A percentile compares a stretch with the other conserved stretches of the same genome.
Conservation (phyloP, 53 echinoderm and acorn worm genomes). For the Crossaster papposus region DNA sequence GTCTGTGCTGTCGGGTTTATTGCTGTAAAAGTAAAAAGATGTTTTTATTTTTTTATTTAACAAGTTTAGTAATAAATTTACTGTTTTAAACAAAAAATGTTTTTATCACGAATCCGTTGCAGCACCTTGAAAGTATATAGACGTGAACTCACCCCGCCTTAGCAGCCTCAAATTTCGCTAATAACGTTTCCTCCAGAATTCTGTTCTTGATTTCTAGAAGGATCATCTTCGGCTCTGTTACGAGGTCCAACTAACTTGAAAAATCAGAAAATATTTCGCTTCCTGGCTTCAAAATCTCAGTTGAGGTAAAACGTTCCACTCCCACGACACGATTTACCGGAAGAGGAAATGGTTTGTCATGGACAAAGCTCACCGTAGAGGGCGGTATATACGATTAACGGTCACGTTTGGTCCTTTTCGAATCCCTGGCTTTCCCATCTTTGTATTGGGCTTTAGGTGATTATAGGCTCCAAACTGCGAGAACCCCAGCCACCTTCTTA, state of each 20-base stretch:
- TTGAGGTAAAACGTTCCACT: neutral
- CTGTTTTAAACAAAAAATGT: neutral
- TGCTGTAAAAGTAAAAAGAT: conserved; percentile 53
- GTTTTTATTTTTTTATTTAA: neutral
- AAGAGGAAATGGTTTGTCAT: conserved; percentile 57
- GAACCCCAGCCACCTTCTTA: too few species aligned
- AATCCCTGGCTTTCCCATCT: too few species aligned
- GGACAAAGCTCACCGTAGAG: conserved; percentile 19
- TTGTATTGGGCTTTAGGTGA: too few species aligned
- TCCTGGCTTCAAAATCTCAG: conserved; percentile 4
- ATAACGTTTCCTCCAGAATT: conserved; percentile 87
- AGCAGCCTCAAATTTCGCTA: conserved; percentile 75
- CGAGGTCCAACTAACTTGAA: neutral
- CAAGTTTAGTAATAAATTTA: neutral
- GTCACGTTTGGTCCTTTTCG: neutral
- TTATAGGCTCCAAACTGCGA: too few species aligned
- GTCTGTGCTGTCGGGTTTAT: conserved; percentile 80
- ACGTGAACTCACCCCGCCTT: conserved; percentile 80
- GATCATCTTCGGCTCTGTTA: conserved; percentile 74
- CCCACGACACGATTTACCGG: conserved; percentile 33
- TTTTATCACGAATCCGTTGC: conserved; percentile 53
- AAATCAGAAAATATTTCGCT: neutral
- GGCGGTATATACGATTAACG: conserved; percentile 26
- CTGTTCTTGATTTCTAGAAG: conserved; percentile 94
- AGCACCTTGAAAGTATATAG: neutral